Base-by-base conservation (phyloP, 2,888 invertebrate genomes). In the Taphrorychus bicolor region DNA sequence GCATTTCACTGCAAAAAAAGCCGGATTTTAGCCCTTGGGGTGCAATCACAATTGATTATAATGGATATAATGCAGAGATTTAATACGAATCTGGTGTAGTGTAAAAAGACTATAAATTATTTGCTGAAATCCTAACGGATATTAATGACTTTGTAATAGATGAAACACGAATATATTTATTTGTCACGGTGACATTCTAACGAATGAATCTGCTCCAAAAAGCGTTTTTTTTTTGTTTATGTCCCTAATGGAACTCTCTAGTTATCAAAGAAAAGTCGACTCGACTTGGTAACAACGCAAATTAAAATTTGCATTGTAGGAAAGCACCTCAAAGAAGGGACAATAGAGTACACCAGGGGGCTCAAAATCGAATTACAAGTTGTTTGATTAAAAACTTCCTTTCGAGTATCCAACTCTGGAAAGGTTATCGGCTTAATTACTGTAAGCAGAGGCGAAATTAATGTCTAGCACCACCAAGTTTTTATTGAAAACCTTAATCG, bases 371-470 rank as follows among this genome's bases (percentile, higher is more conserved):
- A 62, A 68, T 68, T 42, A 58, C 53, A 54, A 62, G 63, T 63
- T 68, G 63, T 68, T 68, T 68, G 68, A 68, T 68, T 68, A 68
- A 68, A 68, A 68, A 68, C 68, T 68, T 64, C 42, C 63, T 21
- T 23, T n/a, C 16, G 62, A 59, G 63, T 59, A 48, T n/a, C 17
- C 16, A 19, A 16, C 48, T 17, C 48, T 9, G 16, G 48, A 19
- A 48, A 48, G 48, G 16, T 48, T 48, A 19, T 9, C 7, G 18
- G 48, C 18, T 48, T 48, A 17, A 48, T 7, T 48, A n/a, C 16
- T 48, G 18, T 48, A 48, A 19, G 48, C 14, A 48, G 32, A 32
- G 32, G 11, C n/a, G n/a, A 11, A 32, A 32, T 32, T 32, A 32
- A 32, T 32, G 32, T 11, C 9, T 7, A 32, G 11, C 32, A 9